Base-by-base conservation (phyloP, 37 sponge, comb jelly and placozoan species). In the Beroe forskalii region DNA sequence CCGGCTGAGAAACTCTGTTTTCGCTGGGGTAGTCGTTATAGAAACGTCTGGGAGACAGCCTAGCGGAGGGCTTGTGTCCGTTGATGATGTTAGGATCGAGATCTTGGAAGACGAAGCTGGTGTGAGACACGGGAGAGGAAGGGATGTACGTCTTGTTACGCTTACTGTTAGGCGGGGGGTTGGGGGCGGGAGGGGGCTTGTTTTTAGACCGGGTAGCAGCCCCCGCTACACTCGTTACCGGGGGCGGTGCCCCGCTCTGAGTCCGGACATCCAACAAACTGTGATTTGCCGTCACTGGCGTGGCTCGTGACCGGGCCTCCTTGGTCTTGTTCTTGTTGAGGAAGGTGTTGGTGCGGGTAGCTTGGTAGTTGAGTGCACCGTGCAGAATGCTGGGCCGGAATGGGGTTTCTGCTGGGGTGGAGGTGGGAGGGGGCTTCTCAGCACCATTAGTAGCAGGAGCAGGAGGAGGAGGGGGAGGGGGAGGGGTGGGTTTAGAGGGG, bases 121-220 rank as follows among this genome's bases (percentile, higher is more conserved):
- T 72, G 75, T 72, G 75, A 72, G 75, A 72, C 8, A 72, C 75
- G 6, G 75, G 75, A 19, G 75, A 72, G 75, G 75, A 72, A 8
- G 75, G 75, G 75, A 72, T 72, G 40, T 38, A 32, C 3, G 75
- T 72, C 35, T 72, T 72, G 40, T 72, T 72, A 8, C 35, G 28
- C 40, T 39, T 35, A n/a, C n/a, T n/a, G n/a, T n/a, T n/a, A n/a
- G n/a, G n/a, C n/a, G n/a, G n/a, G 60, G 60, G 9, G 60, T 9
- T 55, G 60, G 60, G 9, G 17, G 60, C 17, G 60, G 60, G 60
- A 17, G 14, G 60, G 9, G 9, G 14, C 17, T 55, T 55, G 60
- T 55, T 55, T 17, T 55, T 55, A 19, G 60, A n/a, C n/a, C n/a
- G n/a, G n/a, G n/a, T n/a, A 1, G 35, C 39, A 4, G 75, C 75